A percentile compares a stretch with the other conserved stretches of the same genome.
phyloP scores from a whole-genome alignment of 1,140 invertebrate species.

The Zaprionus tsacasi region DNA sequence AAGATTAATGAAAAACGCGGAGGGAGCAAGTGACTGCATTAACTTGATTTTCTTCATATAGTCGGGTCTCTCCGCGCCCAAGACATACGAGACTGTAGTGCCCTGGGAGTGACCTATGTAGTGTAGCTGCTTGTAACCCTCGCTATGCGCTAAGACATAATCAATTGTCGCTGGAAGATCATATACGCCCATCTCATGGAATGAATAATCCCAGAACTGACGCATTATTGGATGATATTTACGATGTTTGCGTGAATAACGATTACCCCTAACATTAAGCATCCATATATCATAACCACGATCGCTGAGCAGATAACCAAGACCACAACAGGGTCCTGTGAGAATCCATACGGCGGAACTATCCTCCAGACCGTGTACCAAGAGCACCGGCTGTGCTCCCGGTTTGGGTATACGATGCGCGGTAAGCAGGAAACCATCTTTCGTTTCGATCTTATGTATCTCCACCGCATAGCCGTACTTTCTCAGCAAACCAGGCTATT shows the following conservation, averaged over 20 bases:
- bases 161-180: constrained; percentile 90
- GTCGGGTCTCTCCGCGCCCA: constrained; percentile 87
- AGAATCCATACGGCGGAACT: constrained; percentile 86
- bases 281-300: constrained; percentile 90
- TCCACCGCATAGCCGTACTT: constrained; percentile 87
- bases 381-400: constrained; percentile 84
- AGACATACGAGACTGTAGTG: constrained; percentile 86
- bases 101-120: constrained; percentile 86
- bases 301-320: constrained; percentile 88
- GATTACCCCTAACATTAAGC: constrained; percentile 89
- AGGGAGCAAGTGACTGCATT: constrained; percentile 88
- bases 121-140: constrained; percentile 58
- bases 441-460: constrained; percentile 84
- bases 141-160: constrained; percentile 86
- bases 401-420: constrained; percentile 82
- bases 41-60: constrained; percentile 88
- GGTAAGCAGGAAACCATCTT: constrained; percentile 85
- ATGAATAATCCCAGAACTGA: constrained; percentile 86
- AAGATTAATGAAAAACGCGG: constrained; percentile 66
- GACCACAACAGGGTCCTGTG: constrained; percentile 83
- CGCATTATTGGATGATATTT: constrained; percentile 80
- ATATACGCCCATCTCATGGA: constrained; percentile 88
- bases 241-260: constrained; percentile 87
- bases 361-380: constrained; percentile 88
- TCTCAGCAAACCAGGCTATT: constrained; percentile 79